These are phyloP conservation scores for Drosophila nebulosa DNA, from an alignment of 1,140 invertebrate species.

Conservation along the genomic window DNA sequence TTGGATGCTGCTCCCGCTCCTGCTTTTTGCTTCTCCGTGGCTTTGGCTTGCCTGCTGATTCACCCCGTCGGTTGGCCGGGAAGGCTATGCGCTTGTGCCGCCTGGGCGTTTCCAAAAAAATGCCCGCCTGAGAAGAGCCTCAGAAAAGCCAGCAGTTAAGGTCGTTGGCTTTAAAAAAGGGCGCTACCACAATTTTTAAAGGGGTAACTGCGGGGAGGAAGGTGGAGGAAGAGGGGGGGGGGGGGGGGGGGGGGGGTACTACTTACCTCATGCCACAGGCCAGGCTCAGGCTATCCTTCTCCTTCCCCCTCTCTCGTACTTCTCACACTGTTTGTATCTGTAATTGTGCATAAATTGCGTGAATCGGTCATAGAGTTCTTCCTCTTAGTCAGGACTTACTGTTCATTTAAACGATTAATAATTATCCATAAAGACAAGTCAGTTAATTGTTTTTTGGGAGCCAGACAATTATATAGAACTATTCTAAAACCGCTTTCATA, in stretches of 20 bases:
- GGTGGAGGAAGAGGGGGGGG: no score
- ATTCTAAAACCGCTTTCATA: no score
- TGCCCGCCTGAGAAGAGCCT: conserved; percentile 24
- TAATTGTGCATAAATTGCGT: conserved; percentile 79
- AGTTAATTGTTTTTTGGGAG: no score
- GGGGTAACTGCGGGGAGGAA: no score
- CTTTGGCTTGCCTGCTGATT: conserved; percentile 19
- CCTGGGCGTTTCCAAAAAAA: conserved; percentile 28
- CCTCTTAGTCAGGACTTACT: not conserved
- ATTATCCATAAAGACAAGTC: not conserved
- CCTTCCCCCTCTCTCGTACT: conserved; percentile 15
- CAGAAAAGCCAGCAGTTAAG: conserved; percentile 36
- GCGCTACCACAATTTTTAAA: not conserved
- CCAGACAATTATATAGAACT: no score
- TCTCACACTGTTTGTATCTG: conserved; percentile 62
- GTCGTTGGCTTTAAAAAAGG: conserved; percentile 49
- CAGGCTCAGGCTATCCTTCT: conserved; percentile 19
- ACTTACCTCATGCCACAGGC: conserved; percentile 21
- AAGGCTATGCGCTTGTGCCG: conserved; percentile 73
- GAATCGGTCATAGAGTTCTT: conserved; percentile 14
- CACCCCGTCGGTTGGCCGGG: conserved; percentile 65
- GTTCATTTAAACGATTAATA: conserved; percentile 1
- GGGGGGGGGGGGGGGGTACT: not conserved
- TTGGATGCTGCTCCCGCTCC: conserved; percentile 29
- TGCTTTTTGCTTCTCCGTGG: not conserved